Conservation (phyloP, 2,113 vertebrate species). For the Atherinomorus stipes region DNA sequence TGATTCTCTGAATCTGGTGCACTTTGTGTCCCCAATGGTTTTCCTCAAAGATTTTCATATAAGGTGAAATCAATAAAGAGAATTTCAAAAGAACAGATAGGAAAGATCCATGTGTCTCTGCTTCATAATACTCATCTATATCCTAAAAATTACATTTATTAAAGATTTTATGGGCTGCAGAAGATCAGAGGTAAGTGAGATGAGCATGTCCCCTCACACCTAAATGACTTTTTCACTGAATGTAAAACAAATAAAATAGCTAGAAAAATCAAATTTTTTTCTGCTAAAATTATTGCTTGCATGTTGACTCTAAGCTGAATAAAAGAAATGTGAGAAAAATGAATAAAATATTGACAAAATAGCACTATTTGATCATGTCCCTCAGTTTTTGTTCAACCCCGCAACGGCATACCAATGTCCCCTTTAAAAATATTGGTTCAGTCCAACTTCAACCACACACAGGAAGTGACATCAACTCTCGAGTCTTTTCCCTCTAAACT, state of each 20-base stretch:
- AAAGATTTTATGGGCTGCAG: background rate
- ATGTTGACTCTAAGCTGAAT: background rate
- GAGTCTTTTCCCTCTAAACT: background rate
- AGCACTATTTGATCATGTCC: background rate
- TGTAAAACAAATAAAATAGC: background rate
- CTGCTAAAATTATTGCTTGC: background rate
- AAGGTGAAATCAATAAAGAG: background rate
- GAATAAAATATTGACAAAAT: background rate
- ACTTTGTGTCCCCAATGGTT: too few relatives aligned
- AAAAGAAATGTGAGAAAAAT: background rate
- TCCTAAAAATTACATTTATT: background rate
- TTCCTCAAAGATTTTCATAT: background rate
- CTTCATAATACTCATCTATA: background rate
- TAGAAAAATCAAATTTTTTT: background rate
- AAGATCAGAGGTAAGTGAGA: background rate
- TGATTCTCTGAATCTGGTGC: too few relatives aligned
- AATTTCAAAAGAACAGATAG: background rate
- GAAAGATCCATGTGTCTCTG: too few relatives aligned
- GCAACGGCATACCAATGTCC: background rate
- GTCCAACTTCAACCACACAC: background rate
- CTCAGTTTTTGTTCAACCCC: background rate
- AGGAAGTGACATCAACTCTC: background rate
- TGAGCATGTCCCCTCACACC: background rate
- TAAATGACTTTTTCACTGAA: background rate
- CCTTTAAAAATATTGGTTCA: background rate